These are phyloP conservation scores for Brienomyrus brachyistius DNA, from an alignment of 2,113 vertebrate species.

Conservation along the genomic window DNA sequence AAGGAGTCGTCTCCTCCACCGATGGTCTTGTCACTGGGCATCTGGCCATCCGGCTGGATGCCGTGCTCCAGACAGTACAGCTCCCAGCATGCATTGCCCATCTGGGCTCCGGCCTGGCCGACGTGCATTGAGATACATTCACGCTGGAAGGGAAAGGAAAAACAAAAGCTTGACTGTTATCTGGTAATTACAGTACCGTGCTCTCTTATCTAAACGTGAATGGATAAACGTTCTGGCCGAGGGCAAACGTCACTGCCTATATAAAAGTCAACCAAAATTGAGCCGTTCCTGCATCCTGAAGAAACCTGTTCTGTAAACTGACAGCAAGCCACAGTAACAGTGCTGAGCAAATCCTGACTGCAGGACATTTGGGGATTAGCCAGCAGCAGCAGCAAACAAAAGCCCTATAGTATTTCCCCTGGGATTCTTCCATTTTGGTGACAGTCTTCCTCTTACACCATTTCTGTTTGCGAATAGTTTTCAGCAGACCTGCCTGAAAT, in stretches of 20 bases:
- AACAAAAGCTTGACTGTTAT: neutral
- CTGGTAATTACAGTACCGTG: neutral
- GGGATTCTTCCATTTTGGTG: neutral
- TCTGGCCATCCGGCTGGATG: constrained; percentile 59
- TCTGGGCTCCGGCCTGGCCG: constrained; percentile 77
- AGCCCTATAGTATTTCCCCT: neutral
- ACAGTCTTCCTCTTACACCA: neutral
- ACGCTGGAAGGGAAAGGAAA: constrained; percentile 47
- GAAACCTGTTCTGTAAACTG: neutral
- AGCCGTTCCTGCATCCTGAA: neutral
- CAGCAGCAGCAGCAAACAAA: neutral
- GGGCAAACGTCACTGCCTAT: neutral
- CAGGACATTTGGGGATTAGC: neutral
- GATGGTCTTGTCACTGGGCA: constrained; percentile 47
- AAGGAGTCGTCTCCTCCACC: constrained; percentile 57
- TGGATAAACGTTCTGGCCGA: neutral
- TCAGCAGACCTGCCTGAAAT: neutral
- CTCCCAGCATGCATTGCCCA: constrained; percentile 83
- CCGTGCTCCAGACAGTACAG: constrained; percentile 83
- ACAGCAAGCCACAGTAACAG: neutral
- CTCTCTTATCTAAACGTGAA: neutral
- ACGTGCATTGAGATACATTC: constrained; percentile 76
- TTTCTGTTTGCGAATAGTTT: neutral
- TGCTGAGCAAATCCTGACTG: neutral
- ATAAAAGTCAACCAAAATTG: neutral